phyloP scores from a whole-genome alignment of 2,797 vertebrate genomes.

The Takifugu ocellatus region DNA sequence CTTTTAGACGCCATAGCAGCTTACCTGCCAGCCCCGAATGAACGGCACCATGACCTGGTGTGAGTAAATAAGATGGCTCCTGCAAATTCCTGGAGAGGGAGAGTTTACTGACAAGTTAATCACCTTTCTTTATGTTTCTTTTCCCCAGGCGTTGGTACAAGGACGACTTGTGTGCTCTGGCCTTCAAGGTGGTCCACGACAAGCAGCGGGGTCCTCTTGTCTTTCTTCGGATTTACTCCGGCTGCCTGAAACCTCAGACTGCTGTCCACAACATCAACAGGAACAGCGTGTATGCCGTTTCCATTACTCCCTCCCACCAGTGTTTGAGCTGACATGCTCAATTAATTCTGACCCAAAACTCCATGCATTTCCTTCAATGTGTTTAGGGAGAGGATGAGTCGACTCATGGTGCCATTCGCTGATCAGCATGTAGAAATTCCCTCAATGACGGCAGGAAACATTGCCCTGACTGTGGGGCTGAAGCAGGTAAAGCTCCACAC shows the following conservation, averaged over 20 bases:
- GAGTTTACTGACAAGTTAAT: no score
- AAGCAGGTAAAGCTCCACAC: conserved; percentile 80
- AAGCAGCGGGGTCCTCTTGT: conserved; percentile 93
- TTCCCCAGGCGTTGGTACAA: conserved; percentile 85
- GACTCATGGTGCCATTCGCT: conserved; percentile 92
- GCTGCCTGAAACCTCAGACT: conserved; percentile 85
- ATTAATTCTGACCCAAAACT: background rate
- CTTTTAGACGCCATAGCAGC: conserved; percentile 85
- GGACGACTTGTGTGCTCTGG: conserved; percentile 90
- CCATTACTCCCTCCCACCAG: background rate
- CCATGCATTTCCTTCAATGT: background rate
- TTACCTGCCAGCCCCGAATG: conserved; percentile 89
- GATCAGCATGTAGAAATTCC: conserved; percentile 93
- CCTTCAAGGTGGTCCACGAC: conserved; percentile 96
- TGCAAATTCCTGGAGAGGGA: no score
- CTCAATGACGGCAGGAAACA: conserved; percentile 90
- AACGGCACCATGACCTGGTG: conserved; percentile 84
- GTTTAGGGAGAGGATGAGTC: conserved; percentile 90
- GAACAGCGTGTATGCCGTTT: conserved; percentile 81
- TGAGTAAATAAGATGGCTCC: conserved; percentile 70
- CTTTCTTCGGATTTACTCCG: conserved; percentile 92
- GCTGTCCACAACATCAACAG: conserved; percentile 91
- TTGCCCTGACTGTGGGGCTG: conserved; percentile 91
- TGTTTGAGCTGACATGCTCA: background rate
- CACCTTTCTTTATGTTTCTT: no score